A percentile compares a stretch with the other conserved stretches of the same genome.
These are phyloP conservation scores for Dichetophora obliterata DNA, from an alignment of 2,888 invertebrate genomes.

Conservation along the genomic window DNA sequence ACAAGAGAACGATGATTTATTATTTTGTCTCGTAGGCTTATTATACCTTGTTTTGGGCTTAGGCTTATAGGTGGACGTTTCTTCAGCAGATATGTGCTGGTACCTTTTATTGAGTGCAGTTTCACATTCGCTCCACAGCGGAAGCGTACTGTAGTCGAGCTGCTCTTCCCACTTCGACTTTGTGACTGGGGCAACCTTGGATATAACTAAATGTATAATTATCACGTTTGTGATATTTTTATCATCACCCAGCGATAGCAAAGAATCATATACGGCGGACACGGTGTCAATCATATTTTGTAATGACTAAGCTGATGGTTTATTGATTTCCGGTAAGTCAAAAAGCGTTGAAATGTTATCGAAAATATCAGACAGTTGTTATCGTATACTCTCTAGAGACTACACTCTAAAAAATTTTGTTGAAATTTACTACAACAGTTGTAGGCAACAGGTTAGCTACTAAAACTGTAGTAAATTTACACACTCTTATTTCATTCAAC, in stretches of 20 bases:
- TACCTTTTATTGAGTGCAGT: slow-evolving; percentile 31
- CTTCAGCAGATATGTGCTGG: slow-evolving; percentile 15
- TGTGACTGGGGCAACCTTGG: slow-evolving; percentile 42
- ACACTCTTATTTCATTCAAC: too few species aligned
- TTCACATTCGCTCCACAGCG: slow-evolving; percentile 27
- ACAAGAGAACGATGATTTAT: too few species aligned
- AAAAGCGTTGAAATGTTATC: slow-evolving; percentile 44
- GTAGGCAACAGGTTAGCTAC: too few species aligned
- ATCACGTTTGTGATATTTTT: slow-evolving; percentile 45
- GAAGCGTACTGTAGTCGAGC: slow-evolving; percentile 32
- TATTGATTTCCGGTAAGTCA: slow-evolving; percentile 39
- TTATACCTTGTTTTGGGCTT: too few species aligned
- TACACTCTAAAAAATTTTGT: too few species aligned
- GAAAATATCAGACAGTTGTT: slow-evolving; percentile 44
- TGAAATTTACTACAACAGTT: too few species aligned
- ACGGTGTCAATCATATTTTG: slow-evolving; percentile 43
- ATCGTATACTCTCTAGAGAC: slow-evolving; percentile 38
- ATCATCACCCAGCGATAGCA: slow-evolving; percentile 42
- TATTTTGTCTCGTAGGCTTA: too few species aligned
- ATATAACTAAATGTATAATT: slow-evolving; percentile 44
- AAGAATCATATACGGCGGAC: slow-evolving; percentile 31
- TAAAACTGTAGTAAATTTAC: too few species aligned
- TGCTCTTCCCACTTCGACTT: slow-evolving; percentile 41
- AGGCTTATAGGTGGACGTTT: too few species aligned
- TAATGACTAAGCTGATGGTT: slow-evolving; percentile 37